Percentiles rank a stretch among this genome's conserved stretches.
Evolutionary conservation across 2,113 vertebrate genomes (phyloP).

Genomic region (Larimichthys crocea): DNA sequence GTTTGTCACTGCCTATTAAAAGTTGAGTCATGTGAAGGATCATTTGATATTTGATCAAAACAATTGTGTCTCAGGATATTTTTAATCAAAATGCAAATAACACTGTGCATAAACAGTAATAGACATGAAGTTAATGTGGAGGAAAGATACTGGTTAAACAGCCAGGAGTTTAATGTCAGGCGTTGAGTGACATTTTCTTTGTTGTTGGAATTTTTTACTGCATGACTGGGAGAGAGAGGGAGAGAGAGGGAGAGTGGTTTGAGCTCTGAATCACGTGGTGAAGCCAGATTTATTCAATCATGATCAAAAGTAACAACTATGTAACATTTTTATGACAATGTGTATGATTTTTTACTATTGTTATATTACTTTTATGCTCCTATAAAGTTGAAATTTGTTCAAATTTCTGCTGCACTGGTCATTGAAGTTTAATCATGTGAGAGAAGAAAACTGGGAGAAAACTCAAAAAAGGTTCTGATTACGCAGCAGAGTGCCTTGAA

Average conservation of each 20-base stretch:
- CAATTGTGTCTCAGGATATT: not conserved
- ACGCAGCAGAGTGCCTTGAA: not conserved
- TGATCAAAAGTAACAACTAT: not conserved
- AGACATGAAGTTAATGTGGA: not conserved
- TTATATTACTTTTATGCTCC: not conserved
- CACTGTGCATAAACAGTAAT: not conserved
- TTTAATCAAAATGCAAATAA: not conserved
- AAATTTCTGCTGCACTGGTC: not conserved
- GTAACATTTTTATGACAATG: not conserved
- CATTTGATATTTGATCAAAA: constrained; percentile 13
- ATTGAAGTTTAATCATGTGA: not conserved
- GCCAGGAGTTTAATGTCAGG: not conserved
- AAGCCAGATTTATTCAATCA: not conserved
- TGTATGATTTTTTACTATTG: not conserved
- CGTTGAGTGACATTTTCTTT: not conserved
- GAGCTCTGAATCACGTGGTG: not conserved
- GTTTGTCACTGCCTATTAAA: constrained; percentile 16
- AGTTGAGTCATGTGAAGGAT: constrained; percentile 16
- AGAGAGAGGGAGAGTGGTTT: too few relatives aligned
- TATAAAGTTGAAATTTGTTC: not conserved
- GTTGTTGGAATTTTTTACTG: not conserved
- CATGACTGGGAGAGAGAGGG: not conserved
- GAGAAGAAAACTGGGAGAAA: not conserved
- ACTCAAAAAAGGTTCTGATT: not conserved
- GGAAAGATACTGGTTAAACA: not conserved